Conservation (phyloP, 2,113 vertebrate species). For the Montifringilla adamsi region DNA sequence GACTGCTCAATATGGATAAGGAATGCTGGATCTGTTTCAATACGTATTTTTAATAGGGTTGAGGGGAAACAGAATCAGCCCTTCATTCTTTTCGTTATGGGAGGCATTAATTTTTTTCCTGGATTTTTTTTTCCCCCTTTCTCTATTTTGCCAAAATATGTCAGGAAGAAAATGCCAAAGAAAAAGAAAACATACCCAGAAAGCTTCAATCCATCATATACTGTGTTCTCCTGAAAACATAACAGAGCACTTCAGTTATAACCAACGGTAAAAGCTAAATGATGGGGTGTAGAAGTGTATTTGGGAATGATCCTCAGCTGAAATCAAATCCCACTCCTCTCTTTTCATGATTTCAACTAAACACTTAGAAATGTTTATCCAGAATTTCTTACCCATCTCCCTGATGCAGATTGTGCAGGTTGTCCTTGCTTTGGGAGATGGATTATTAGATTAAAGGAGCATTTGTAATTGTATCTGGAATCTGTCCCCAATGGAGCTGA, state of each 20-base stretch:
- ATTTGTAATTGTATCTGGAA: not conserved
- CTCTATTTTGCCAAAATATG: not conserved
- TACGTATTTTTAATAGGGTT: not conserved
- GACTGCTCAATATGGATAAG: not conserved
- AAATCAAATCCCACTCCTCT: not conserved
- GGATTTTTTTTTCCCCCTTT: not conserved
- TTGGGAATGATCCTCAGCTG: not conserved
- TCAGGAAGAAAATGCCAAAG: not conserved
- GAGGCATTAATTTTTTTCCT: not conserved
- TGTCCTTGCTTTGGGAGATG: not conserved
- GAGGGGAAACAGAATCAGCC: not conserved
- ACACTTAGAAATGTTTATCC: not conserved
- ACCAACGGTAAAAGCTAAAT: not conserved
- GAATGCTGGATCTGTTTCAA: not conserved
- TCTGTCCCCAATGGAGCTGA: not conserved
- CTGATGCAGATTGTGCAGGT: not conserved
- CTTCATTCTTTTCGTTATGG: not conserved
- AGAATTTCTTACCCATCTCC: not conserved
- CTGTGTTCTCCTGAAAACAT: not conserved
- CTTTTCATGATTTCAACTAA: not conserved
- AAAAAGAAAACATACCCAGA: not conserved
- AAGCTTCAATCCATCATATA: not conserved
- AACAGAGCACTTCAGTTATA: not conserved
- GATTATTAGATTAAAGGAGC: rapidly evolving
- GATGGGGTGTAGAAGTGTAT: not conserved